These are phyloP conservation scores for Sebastes cheni DNA, from an alignment of 2,797 vertebrate genomes.

Conservation along the genomic window DNA sequence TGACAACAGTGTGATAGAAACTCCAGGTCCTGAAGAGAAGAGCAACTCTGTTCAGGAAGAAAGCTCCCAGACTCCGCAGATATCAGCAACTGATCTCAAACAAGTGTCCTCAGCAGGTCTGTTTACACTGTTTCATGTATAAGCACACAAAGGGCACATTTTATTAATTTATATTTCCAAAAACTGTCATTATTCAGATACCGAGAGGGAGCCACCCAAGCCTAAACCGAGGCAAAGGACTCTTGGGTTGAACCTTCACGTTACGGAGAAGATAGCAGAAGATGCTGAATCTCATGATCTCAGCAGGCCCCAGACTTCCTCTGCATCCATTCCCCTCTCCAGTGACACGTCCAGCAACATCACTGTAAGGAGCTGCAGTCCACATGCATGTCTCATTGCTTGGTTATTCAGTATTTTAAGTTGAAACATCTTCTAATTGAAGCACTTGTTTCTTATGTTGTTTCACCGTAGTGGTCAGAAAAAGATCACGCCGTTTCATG, in stretches of 20 bases:
- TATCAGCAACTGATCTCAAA: conserved; percentile 49
- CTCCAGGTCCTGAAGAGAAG: conserved; percentile 33
- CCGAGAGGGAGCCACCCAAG: conserved; percentile 69
- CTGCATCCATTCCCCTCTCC: conserved; percentile 62
- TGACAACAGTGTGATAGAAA: conserved; percentile 49
- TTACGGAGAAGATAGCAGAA: conserved; percentile 55
- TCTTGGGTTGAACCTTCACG: conserved; percentile 54
- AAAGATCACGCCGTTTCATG: conserved; percentile 33
- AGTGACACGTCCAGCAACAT: conserved; percentile 52
- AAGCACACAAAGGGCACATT: background rate
- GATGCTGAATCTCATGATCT: conserved; percentile 53
- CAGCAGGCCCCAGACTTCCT: conserved; percentile 64
- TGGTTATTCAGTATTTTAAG: background rate
- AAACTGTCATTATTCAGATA: conserved; percentile 46
- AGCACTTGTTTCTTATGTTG: background rate
- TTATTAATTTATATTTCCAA: background rate
- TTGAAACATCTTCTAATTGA: background rate
- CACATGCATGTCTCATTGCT: conserved; percentile 65
- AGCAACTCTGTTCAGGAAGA: conserved; percentile 1
- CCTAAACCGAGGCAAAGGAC: conserved; percentile 84
- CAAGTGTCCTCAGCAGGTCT: conserved; percentile 56
- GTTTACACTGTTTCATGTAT: background rate
- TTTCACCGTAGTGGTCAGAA: conserved; percentile 52
- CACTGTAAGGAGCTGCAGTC: conserved; percentile 36
- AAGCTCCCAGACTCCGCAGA: conserved; percentile 66